Conservation (phyloP, 2,888 invertebrate genomes). For the Eurytoma adleriae region DNA sequence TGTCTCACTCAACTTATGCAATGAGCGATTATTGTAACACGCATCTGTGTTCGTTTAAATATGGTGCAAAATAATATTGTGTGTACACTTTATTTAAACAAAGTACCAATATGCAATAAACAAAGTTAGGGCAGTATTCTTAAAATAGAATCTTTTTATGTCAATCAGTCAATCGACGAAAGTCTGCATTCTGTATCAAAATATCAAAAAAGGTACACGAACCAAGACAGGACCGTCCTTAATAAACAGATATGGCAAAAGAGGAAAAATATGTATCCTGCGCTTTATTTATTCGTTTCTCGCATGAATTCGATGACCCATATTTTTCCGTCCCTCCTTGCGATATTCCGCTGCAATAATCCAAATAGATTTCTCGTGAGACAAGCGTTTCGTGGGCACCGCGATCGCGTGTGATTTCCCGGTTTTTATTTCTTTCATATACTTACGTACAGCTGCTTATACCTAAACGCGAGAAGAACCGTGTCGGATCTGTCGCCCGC, state of each 20-base stretch:
- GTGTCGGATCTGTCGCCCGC: not conserved
- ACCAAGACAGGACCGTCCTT: constrained; percentile 8
- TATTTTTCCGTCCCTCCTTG: constrained; percentile 2
- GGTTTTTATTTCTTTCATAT: not conserved
- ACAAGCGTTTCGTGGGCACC: not conserved
- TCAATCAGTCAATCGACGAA: not conserved
- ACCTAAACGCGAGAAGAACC: not conserved
- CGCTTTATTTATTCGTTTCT: not conserved
- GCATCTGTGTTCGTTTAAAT: not conserved
- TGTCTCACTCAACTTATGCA: not conserved
- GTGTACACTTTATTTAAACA: not conserved
- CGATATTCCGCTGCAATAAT: constrained; percentile 23
- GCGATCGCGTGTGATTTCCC: constrained; percentile 23
- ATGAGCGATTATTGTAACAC: not conserved
- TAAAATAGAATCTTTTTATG: not conserved
- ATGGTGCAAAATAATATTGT: constrained; percentile 3
- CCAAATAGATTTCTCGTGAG: constrained; percentile 44
- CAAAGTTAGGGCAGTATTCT: not conserved
- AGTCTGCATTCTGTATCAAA: not conserved
- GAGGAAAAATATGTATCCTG: not conserved
- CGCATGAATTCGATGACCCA: not conserved
- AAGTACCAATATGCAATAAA: not conserved
- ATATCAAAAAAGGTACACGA: not conserved
- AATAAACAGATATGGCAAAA: constrained; percentile 20
- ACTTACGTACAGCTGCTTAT: too few species aligned